Conservation (phyloP, 2,113 vertebrate genomes). For the Brachypodius melanocephalos region DNA sequence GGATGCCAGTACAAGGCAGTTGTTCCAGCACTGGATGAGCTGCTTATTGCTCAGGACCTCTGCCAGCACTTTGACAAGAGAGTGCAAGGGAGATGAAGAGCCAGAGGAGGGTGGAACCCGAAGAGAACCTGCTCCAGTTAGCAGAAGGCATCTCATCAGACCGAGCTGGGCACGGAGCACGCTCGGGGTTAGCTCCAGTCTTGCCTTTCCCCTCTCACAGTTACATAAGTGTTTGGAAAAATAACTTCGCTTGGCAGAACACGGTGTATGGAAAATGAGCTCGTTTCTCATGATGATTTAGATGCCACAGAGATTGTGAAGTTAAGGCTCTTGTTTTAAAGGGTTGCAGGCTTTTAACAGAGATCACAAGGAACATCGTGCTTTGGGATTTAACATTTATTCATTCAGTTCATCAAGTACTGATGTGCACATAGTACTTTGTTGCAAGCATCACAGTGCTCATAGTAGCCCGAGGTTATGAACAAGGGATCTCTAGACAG, state of each 20-base stretch:
- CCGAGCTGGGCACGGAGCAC: neutral
- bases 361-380: constrained; percentile 18
- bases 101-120: neutral
- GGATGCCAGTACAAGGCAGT: neutral
- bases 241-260: constrained; percentile 38
- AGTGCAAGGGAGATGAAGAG: neutral
- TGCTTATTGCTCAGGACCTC: neutral
- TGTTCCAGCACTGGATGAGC: neutral
- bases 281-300: constrained; percentile 6
- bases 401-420: constrained; percentile 26
- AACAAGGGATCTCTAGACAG: constrained; percentile 44
- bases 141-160: neutral
- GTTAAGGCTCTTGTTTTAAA: constrained; percentile 41
- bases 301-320: neutral
- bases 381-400: constrained; percentile 47
- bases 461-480: constrained; percentile 28
- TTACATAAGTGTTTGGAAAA: constrained; percentile 3
- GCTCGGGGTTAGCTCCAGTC: neutral
- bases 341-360: constrained; percentile 26
- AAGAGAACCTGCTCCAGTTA: neutral
- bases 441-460: constrained; percentile 33
- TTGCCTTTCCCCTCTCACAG: neutral
- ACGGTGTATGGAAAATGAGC: neutral
- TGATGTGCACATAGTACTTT: constrained; percentile 43
- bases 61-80: neutral